These are phyloP conservation scores for Oophaga pumilio DNA, from an alignment of 2,113 vertebrate genomes.

Conservation along the genomic window DNA sequence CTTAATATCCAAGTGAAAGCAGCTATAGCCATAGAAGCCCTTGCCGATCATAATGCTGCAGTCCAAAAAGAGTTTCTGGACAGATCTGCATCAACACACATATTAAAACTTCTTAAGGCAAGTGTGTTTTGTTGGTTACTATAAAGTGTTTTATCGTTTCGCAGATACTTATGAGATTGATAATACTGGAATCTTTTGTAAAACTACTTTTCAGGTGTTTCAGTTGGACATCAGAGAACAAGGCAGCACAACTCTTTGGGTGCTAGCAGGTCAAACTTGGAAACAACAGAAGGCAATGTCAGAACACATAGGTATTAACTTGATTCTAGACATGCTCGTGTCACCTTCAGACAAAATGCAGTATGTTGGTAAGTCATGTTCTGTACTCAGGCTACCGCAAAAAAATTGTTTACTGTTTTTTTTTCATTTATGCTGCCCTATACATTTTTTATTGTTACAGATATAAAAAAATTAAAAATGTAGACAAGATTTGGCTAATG, in stretches of 20 bases:
- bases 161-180: neutral
- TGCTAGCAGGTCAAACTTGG: constrained; percentile 72
- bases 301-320: constrained; percentile 75
- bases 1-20: constrained; percentile 72
- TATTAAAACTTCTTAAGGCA: constrained; percentile 77
- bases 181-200: neutral
- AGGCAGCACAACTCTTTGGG: constrained; percentile 75
- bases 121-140: constrained; percentile 5
- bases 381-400: no score
- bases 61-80: constrained; percentile 73
- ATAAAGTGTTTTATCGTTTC: neutral
- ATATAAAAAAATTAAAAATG: no score
- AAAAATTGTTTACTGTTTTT: no score
- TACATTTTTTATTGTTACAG: no score
- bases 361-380: constrained; percentile 72
- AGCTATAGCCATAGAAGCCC: constrained; percentile 71
- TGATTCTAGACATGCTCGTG: constrained; percentile 76
- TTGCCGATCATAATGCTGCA: constrained; percentile 68
- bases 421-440: no score
- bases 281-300: constrained; percentile 77
- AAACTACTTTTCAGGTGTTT: constrained; percentile 69
- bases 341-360: constrained; percentile 80
- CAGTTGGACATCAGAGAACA: constrained; percentile 74
- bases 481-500: no score
- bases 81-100: constrained; percentile 66